These are phyloP conservation scores for Ennomos erosarius DNA, from an alignment of 2,888 invertebrate genomes.

Conservation along the genomic window DNA sequence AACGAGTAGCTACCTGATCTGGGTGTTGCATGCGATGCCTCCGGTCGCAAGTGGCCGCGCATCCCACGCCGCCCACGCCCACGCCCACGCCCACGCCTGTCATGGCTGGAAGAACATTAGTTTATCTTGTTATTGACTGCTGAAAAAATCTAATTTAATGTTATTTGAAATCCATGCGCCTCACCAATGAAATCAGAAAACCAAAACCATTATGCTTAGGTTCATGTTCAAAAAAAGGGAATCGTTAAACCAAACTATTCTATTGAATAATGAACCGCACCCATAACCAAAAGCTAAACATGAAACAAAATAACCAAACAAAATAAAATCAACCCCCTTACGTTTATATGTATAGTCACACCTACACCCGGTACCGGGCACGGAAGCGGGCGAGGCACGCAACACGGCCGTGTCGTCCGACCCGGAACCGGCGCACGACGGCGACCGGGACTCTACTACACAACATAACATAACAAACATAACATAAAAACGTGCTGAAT, in stretches of 20 bases:
- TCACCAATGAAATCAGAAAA: too few species aligned
- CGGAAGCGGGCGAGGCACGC: constrained; percentile 56
- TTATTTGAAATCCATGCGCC: too few species aligned
- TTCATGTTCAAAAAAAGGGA: too few species aligned
- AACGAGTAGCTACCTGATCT: constrained; percentile 61
- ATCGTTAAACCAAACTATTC: too few species aligned
- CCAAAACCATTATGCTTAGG: too few species aligned
- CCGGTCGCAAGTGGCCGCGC: constrained; percentile 69
- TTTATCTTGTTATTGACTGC: too few species aligned
- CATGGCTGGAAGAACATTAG: constrained; percentile 62
- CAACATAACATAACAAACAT: constrained; percentile 10
- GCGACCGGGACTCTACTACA: constrained; percentile 46
- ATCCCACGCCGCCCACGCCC: constrained; percentile 60
- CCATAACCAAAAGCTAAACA: too few species aligned
- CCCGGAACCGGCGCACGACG: constrained; percentile 56
- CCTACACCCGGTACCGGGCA: constrained; percentile 41
- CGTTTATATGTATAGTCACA: constrained; percentile 55
- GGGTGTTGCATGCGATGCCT: constrained; percentile 58
- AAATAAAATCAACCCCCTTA: constrained; percentile 20
- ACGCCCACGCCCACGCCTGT: constrained; percentile 70
- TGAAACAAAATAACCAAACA: too few species aligned
- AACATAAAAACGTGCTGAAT: too few species aligned
- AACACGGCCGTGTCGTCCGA: constrained; percentile 65
- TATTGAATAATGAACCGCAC: too few species aligned
- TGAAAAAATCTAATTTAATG: too few species aligned